Evolutionary conservation across 1,140 invertebrate genomes (phyloP), one percentile per base, ranked within the genome.

Genomic region (Akabosia matsudoensis): DNA sequence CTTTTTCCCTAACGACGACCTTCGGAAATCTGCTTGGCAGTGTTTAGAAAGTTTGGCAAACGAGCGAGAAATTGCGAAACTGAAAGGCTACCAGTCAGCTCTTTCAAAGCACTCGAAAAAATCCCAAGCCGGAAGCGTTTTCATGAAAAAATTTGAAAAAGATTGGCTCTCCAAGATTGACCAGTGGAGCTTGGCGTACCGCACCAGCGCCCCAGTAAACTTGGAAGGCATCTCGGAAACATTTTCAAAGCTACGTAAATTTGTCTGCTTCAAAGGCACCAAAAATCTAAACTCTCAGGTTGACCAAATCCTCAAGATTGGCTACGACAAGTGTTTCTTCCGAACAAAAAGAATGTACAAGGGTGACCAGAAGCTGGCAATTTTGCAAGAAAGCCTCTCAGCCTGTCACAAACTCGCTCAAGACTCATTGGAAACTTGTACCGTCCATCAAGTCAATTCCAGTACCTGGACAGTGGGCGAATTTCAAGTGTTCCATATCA

Each of bases 261-360:
- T 80, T 56, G 75, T 80, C 18, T 33, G 52, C 33, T 80, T 80
- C 70, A 80, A 80, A 61, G 79, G 79, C n/a, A 80, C 79, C 2
- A 77, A 75, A 45, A 74, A 70, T 28, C 30, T 80, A 16, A 67
- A 51, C 1, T 33, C 30, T 22, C 61, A 31, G n/a, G 45, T 80
- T 34, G 74, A 79, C n/a, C 74, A 79, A 1, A 76, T 80, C 24
- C 74, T 80, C 0, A 80, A 80, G 64, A 78, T 80, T 18, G 79
- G 79, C 26, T 80, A 80, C 31, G 79, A 80, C 54, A 78, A 78
- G 74, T 80, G 79, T 28, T 80, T 80, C 34, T 33, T 75, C 1
- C 56, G 79, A n/a, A 71, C 73, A 0, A 80, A 80, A 28, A 33
- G 79, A 22, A 28, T 80, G 33, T 78, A 76, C 31, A 80, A 80